Conservation (phyloP, 2,888 invertebrate genomes). For the Phortica okadai region DNA sequence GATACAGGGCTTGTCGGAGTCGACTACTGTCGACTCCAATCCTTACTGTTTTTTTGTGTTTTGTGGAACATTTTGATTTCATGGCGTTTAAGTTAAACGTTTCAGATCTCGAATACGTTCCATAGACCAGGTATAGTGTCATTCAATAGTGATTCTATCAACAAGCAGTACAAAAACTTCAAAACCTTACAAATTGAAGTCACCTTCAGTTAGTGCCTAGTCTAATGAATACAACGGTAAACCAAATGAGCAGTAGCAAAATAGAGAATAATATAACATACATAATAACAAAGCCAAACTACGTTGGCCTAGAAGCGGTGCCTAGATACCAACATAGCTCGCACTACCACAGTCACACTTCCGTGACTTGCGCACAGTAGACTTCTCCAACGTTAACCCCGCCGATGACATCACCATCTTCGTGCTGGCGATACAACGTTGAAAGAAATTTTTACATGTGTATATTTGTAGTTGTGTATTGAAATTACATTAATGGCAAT, state of each 20-base stretch:
- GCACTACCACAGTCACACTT: not conserved
- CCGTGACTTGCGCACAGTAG: constrained; percentile 33
- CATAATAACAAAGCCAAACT: not conserved
- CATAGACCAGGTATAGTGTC: too few species aligned
- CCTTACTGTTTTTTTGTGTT: too few species aligned
- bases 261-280: not conserved
- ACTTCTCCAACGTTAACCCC: not conserved
- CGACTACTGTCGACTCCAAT: too few species aligned
- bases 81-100: too few species aligned
- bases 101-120: too few species aligned
- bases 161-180: not conserved
- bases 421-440: not conserved
- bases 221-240: not conserved
- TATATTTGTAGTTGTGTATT: not conserved
- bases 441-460: not conserved
- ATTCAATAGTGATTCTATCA: not conserved
- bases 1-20: too few species aligned
- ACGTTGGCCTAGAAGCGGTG: too few species aligned
- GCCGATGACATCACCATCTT: constrained; percentile 35
- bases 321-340: too few species aligned
- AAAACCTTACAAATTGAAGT: not conserved
- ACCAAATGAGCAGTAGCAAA: not conserved
- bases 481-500: constrained; percentile 17
- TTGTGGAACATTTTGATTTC: too few species aligned
- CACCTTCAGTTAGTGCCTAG: constrained; percentile 28